Percentiles rank a stretch among this genome's conserved stretches.
Evolutionary conservation across 2,888 invertebrate species (phyloP).

Genomic region (Heliconius ethilla): DNA sequence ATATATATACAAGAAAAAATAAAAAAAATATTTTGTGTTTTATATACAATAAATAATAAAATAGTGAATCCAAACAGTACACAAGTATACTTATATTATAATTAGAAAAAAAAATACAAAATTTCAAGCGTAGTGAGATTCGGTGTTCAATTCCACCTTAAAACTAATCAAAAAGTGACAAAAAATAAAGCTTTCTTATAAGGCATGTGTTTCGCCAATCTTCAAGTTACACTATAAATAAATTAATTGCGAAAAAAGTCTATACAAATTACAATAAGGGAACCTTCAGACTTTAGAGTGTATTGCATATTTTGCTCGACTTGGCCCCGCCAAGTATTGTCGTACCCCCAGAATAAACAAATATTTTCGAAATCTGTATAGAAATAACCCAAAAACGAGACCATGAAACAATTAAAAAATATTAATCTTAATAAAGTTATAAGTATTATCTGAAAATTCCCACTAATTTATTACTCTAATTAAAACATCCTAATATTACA

Average conservation of each 20-base stretch:
- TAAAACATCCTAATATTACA: not conserved
- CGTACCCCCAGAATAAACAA: not conserved
- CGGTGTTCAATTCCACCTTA: conserved; percentile 31
- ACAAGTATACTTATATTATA: conserved; percentile 25
- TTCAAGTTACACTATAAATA: conserved; percentile 31
- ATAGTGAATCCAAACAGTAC: conserved; percentile 32
- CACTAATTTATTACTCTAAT: not conserved
- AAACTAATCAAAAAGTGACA: conserved; percentile 40
- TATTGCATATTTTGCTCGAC: no score
- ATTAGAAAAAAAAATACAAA: conserved; percentile 24
- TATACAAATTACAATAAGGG: conserved; percentile 11
- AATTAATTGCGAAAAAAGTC: conserved; percentile 28
- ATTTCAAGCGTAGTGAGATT: conserved; percentile 36
- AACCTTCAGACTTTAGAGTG: conserved; percentile 12
- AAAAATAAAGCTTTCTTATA: conserved; percentile 41
- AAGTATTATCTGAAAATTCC: not conserved
- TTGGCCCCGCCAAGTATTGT: no score
- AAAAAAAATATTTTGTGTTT: not conserved
- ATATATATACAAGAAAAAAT: not conserved
- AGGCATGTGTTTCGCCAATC: conserved; percentile 25
- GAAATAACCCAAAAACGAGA: not conserved
- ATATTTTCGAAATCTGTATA: not conserved
- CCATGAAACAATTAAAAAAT: not conserved
- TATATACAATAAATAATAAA: not conserved
- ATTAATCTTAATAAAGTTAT: not conserved